phyloP scores from a whole-genome alignment of 2,113 vertebrate genomes.

The Ursus arctos region DNA sequence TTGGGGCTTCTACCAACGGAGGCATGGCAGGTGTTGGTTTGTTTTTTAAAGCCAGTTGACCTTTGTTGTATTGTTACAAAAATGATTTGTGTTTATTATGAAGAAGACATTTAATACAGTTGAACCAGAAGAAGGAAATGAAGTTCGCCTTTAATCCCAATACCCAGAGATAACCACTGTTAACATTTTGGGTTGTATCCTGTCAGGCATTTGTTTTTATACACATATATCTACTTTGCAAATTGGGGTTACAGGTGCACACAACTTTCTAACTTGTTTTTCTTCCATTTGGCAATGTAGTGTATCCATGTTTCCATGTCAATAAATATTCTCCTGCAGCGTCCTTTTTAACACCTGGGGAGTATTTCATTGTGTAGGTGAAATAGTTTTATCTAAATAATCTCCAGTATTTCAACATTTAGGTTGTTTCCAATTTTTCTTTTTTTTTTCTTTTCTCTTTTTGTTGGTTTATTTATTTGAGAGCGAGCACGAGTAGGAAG shows the following conservation, averaged over 20 bases:
- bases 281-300: background rate
- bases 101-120: conserved; percentile 49
- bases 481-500: no score
- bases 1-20: background rate
- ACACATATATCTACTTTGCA: conserved; percentile 21
- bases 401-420: background rate
- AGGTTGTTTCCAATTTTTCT: conserved; percentile 3
- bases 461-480: background rate
- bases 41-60: background rate
- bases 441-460: background rate
- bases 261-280: background rate
- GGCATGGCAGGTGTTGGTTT: background rate
- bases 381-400: conserved; percentile 20
- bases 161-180: background rate
- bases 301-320: background rate
- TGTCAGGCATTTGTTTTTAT: background rate
- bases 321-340: conserved; percentile 32
- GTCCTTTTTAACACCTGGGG: background rate
- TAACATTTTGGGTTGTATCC: conserved; percentile 2
- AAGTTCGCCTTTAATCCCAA: background rate
- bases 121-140: conserved; percentile 35
- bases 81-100: conserved; percentile 13
- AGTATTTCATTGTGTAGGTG: conserved; percentile 1
- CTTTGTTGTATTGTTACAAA: conserved; percentile 25
- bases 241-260: background rate